Evolutionary conservation across 2,888 invertebrate species (phyloP), one percentile per base, ranked within the genome.

Genomic region (Amphimallon solstitiale): DNA sequence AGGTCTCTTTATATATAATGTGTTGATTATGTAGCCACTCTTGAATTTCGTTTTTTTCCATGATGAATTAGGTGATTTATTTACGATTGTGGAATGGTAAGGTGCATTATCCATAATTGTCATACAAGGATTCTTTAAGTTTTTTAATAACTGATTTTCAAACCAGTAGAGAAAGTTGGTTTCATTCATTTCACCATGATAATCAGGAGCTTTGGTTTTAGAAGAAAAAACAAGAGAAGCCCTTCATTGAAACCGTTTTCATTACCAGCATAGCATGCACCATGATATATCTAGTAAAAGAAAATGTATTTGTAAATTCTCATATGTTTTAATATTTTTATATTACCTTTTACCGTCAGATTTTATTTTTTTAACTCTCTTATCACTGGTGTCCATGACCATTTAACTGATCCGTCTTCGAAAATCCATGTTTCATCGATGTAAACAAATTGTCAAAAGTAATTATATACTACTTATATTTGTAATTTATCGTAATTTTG

Each of bases 121-220:
- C 19, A 71, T 68, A 1, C 74, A 71, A 40, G 68, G 71, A 4
- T 68, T 68, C 14, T 72, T 72, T 15, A 77, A 45, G 60, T 76
- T 77, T 10, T 76, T 76, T 1, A 76, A 52, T 29, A 77, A 62
- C 54, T 75, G 68, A 4, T 66, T 71, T 19, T 67, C 45, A 1
- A 78, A 48, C 75, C 75, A 5, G 23, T 23, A 23, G 3, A 23
- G 2, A 23, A 23, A 23, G 5, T 76, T 68, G 71, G 72, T 48
- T 68, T 69, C 65, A 67, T 76, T 78, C 74, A 77, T 76, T 40
- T 76, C 72, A 21, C 74, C 74, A 49, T 77, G 75, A 21, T 75
- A 75, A 56, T 78, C 77, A 2, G 74, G 75, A 7, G 67, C 54
- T 70, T 74, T 76, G 1, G n/a, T 35, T 29, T 23, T 46, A 43